These are phyloP conservation scores for Hemichromis elongatus DNA, from an alignment of 2,113 vertebrate species.

Conservation along the genomic window DNA sequence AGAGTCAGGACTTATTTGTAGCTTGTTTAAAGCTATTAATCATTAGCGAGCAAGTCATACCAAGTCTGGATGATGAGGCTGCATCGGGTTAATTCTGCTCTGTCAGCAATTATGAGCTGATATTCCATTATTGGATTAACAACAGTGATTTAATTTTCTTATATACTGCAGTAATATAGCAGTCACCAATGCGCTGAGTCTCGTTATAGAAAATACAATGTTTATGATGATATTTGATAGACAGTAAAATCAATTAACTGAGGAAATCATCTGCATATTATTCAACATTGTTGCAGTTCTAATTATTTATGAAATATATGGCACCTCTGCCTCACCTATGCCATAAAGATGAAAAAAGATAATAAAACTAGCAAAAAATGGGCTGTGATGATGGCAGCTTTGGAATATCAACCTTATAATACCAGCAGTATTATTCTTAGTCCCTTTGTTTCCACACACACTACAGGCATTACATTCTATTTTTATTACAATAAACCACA, in stretches of 20 bases:
- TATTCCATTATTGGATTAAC: not conserved
- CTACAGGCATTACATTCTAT: not conserved
- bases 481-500: not conserved
- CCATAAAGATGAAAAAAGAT: not conserved
- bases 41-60: not conserved
- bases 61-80: not conserved
- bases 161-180: not conserved
- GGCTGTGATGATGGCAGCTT: not conserved
- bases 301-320: not conserved
- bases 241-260: not conserved
- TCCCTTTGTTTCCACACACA: not conserved
- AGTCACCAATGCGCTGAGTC: not conserved
- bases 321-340: not conserved
- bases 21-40: not conserved
- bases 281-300: not conserved
- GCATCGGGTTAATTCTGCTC: not conserved
- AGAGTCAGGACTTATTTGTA: not conserved
- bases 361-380: not conserved
- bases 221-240: not conserved
- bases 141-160: not conserved
- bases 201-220: not conserved
- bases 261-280: not conserved
- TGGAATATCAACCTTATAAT: not conserved
- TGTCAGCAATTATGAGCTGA: not conserved
- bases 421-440: not conserved